Percentiles rank a stretch among this genome's conserved stretches.
Evolutionary conservation across 2,888 invertebrate genomes (phyloP).

Genomic region (Tetranychus truncatus): DNA sequence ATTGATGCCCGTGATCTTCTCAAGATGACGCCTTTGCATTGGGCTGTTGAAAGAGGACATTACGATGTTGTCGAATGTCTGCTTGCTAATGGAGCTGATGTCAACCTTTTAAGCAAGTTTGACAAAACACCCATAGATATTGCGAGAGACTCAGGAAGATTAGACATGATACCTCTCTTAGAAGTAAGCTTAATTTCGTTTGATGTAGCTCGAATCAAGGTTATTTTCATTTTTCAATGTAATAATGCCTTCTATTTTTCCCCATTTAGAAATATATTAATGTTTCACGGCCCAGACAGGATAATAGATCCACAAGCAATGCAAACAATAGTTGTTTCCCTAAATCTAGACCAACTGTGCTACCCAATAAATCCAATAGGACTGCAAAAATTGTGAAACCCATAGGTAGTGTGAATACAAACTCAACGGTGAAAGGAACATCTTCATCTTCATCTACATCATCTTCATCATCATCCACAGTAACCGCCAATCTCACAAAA

Average conservation of each 20-base stretch:
- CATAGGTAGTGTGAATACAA: not conserved
- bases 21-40: constrained; percentile 77
- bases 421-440: not conserved
- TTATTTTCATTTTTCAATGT: not conserved
- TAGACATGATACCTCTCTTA: constrained; percentile 33
- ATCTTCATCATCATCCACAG: not conserved
- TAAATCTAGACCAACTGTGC: constrained; percentile 15
- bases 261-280: constrained; percentile 12
- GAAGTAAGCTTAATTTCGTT: constrained; percentile 25
- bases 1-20: constrained; percentile 59
- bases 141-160: constrained; percentile 45
- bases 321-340: not conserved
- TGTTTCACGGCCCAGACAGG: constrained; percentile 6
- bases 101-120: constrained; percentile 49
- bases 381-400: constrained; percentile 13
- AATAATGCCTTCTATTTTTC: not conserved
- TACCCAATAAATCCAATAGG: constrained; percentile 18
- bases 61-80: constrained; percentile 47
- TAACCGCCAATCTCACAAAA: constrained; percentile 1
- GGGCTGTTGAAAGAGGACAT: constrained; percentile 72
- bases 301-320: constrained; percentile 6
- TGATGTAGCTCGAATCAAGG: not conserved
- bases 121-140: constrained; percentile 49
- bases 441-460: not conserved
- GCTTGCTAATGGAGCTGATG: constrained; percentile 53